Evolutionary conservation across 2,888 invertebrate genomes (phyloP).

Genomic region (Neoascia interrupta): DNA sequence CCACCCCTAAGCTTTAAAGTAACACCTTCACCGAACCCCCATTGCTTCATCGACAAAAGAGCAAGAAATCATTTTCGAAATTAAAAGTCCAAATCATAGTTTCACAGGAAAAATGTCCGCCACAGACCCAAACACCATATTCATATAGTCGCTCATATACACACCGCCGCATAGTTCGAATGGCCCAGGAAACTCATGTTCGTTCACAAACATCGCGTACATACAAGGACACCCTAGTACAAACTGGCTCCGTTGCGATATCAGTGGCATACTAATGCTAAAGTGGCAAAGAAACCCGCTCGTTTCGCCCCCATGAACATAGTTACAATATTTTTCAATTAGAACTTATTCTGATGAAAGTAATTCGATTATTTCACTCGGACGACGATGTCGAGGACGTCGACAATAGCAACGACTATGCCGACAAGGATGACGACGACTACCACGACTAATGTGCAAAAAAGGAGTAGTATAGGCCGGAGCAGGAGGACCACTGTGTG

Average conservation of each 20-base stretch:
- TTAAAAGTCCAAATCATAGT: conserved; percentile 69
- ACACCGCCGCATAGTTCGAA: not conserved
- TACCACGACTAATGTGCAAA: conserved; percentile 28
- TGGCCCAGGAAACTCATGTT: conserved; percentile 31
- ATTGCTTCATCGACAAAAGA: too few species aligned
- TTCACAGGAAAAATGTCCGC: conserved; percentile 58
- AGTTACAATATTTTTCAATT: conserved; percentile 81
- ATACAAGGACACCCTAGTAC: conserved; percentile 14
- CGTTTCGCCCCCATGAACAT: conserved; percentile 68
- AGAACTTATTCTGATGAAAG: conserved; percentile 80
- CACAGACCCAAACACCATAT: conserved; percentile 39
- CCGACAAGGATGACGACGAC: conserved; percentile 17
- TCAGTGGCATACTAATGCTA: conserved; percentile 73
- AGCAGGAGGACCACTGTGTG: conserved; percentile 17
- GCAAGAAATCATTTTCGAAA: conserved; percentile 68
- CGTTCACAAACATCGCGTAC: conserved; percentile 17
- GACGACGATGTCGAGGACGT: conserved; percentile 72
- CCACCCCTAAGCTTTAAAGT: too few species aligned
- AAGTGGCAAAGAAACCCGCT: conserved; percentile 55
- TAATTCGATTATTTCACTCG: conserved; percentile 80
- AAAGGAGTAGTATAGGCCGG: conserved; percentile 43
- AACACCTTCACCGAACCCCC: too few species aligned
- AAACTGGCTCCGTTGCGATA: conserved; percentile 61
- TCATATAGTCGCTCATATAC: conserved; percentile 6
- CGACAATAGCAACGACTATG: conserved; percentile 72